phyloP scores from a whole-genome alignment of 2,113 vertebrate genomes.

The Drymodes brunneopygia region DNA sequence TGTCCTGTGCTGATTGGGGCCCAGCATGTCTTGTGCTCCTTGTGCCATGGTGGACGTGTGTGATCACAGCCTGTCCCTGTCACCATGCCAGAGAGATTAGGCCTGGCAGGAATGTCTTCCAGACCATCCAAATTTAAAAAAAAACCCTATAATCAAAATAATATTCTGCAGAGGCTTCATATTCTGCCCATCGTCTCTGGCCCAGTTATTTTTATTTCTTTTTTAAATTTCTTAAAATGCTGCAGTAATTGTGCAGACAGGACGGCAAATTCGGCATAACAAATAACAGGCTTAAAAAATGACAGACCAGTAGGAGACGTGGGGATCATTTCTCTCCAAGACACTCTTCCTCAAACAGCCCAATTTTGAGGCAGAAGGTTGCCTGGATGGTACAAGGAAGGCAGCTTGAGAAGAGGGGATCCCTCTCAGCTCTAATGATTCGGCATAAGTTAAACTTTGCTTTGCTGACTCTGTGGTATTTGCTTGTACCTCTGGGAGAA shows the following conservation, averaged over 20 bases:
- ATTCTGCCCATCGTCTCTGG: background rate
- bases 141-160: background rate
- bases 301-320: background rate
- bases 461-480: background rate
- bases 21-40: background rate
- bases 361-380: background rate
- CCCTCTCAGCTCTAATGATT: background rate
- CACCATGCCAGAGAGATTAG: background rate
- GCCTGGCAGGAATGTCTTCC: background rate
- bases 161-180: background rate
- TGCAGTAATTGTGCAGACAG: background rate
- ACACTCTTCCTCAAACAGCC: background rate
- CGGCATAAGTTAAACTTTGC: background rate
- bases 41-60: background rate
- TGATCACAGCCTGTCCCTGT: background rate
- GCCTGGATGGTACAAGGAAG: background rate
- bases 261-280: constrained; percentile 5
- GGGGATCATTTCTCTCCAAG: background rate
- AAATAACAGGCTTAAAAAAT: background rate
- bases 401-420: background rate
- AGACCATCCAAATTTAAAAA: background rate
- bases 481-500: background rate
- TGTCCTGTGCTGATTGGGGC: background rate
- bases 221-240: constrained; percentile 4
- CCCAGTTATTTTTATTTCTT: background rate